Base-by-base conservation (phyloP, 2,888 invertebrate species). In the Drosophila demipolita region DNA sequence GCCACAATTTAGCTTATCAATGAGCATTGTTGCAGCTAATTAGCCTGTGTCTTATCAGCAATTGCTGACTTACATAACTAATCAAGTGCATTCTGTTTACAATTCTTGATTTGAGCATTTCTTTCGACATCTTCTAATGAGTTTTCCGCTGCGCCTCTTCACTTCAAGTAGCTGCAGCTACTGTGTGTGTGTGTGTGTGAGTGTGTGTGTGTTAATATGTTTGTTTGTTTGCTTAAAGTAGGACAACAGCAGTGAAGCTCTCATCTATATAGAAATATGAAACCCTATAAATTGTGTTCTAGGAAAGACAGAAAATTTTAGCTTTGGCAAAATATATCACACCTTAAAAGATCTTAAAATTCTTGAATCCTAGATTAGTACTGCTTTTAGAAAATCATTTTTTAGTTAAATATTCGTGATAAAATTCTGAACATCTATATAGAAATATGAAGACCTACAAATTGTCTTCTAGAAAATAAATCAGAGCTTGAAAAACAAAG, bases 21-120 rank as follows among this genome's bases (percentile, higher is more conserved):
- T 65, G 72, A 57, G 20, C 67, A 52, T 45, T 82, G 76, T 76
- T 54, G 84, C 84, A 58, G 87, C 89, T 83, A 84, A 84, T 84
- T 89, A 85, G 77, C 66, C 70, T 29, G 59, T 74, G 86, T 82
- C 88, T 85, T 84, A 84, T 84, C 84, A 77, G 66, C 76, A 65
- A 76, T 75, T 87, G 85, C 80, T 58, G 66, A 68, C 66, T 63
- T 58, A 87, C 84, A 89, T 66, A 61, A 79, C 76, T 76, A 89
- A 89, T 84, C 89, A 84, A 89, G 70, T 78, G 66, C 73, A 63
- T 38, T 49, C 64, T 84, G 89, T 87, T 87, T 87, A 76, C 73
- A 64, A 61, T 67, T 68, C 57, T 78, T 67, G 42, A 77, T 53
- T 78, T 73, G 42, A 77, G 73, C 61, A 67, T 71, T 85, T 78